phyloP scores from a whole-genome alignment of 2,113 vertebrate genomes.

The Pithys albifrons region DNA sequence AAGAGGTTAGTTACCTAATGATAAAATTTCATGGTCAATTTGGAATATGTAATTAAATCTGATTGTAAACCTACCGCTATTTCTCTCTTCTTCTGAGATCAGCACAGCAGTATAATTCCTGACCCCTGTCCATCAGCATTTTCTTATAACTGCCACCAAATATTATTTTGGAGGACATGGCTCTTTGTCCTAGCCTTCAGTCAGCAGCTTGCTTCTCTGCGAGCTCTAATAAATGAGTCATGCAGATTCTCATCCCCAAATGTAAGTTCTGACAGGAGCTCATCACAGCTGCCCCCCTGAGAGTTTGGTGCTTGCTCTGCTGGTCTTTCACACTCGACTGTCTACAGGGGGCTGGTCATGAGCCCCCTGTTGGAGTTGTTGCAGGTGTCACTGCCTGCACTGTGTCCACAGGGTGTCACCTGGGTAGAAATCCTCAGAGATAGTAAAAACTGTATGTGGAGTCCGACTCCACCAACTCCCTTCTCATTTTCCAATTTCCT shows the following conservation, averaged over 20 bases:
- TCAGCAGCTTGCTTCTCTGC: neutral
- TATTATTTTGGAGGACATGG: constrained; percentile 7
- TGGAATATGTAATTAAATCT: constrained; percentile 74
- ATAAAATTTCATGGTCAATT: constrained; percentile 78
- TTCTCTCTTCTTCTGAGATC: constrained; percentile 72
- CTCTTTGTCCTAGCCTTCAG: neutral
- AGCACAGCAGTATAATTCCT: constrained; percentile 59
- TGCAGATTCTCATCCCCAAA: neutral
- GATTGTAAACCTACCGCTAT: constrained; percentile 76
- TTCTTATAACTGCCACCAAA: constrained; percentile 59
- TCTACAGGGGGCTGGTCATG: neutral
- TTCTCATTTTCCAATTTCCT: neutral
- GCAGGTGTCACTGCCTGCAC: neutral
- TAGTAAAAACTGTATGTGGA: neutral
- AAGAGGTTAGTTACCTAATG: constrained; percentile 76
- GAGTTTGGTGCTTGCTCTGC: neutral
- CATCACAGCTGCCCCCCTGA: fast-evolving
- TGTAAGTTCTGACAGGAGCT: neutral
- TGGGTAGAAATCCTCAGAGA: neutral
- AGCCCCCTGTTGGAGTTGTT: neutral
- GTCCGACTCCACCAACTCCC: neutral
- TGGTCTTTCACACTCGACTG: neutral
- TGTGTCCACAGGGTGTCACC: fast-evolving
- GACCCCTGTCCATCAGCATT: constrained; percentile 62
- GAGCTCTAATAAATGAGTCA: neutral